A percentile compares a stretch with the other conserved stretches of the same genome.
Evolutionary conservation across 2,797 vertebrate genomes (phyloP).

Genomic region (Champsocephalus gunnari): DNA sequence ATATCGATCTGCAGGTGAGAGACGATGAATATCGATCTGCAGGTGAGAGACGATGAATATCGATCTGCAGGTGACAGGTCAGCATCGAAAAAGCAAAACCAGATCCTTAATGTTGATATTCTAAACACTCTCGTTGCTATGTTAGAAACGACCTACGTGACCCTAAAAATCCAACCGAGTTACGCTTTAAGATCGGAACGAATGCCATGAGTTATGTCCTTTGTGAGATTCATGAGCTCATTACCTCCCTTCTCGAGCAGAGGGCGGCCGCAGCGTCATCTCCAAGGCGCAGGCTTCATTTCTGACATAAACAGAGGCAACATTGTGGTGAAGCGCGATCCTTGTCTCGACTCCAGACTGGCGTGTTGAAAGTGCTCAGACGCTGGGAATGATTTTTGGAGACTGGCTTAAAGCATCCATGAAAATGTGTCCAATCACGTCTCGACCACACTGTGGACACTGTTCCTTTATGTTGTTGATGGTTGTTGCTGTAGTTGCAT

Average conservation of each 20-base stretch:
- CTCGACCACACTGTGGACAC: conserved; percentile 58
- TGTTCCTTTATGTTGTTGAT: conserved; percentile 71
- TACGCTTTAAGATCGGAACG: conserved; percentile 3
- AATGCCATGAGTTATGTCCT: conserved; percentile 40
- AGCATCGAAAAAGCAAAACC: conserved; percentile 1
- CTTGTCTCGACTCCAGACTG: conserved; percentile 56
- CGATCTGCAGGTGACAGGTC: not conserved
- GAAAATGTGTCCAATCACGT: conserved; percentile 55
- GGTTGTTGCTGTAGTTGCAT: conserved; percentile 59
- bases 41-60: not conserved
- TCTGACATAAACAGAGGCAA: conserved; percentile 69
- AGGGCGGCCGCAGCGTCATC: conserved; percentile 44
- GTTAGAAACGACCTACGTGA: not conserved
- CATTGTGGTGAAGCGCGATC: conserved; percentile 52
- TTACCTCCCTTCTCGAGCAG: conserved; percentile 38
- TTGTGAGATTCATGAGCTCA: conserved; percentile 42
- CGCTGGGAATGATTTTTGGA: conserved; percentile 60
- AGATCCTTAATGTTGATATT: not conserved
- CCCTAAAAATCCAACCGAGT: conserved; percentile 21
- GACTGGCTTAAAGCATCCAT: conserved; percentile 48
- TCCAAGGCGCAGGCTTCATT: conserved; percentile 49
- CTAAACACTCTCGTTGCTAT: not conserved
- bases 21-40: not conserved
- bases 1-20: not conserved
- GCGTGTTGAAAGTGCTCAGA: conserved; percentile 59